Evolutionary conservation across 2,113 vertebrate species (phyloP).

Genomic region (Passer domesticus): DNA sequence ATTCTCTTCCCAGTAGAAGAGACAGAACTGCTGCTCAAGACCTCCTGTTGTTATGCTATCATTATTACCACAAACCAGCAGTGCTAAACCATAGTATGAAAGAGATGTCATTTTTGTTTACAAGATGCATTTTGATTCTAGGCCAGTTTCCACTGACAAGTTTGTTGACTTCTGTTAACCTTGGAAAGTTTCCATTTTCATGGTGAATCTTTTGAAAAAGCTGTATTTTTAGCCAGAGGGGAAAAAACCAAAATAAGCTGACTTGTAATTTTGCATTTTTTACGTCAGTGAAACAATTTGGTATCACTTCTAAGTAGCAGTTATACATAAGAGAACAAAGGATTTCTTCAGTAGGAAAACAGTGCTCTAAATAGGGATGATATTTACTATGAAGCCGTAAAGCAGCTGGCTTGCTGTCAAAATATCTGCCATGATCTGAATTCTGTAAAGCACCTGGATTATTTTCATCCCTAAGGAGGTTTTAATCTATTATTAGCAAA

Average conservation of each 20-base stretch:
- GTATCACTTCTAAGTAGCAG: constrained; percentile 16
- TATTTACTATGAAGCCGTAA: not conserved
- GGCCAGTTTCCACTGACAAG: not conserved
- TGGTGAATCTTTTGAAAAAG: constrained; percentile 16
- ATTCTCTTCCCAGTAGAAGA: not conserved
- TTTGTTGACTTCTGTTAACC: constrained; percentile 16
- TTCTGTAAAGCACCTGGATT: constrained; percentile 25
- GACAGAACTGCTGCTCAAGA: not conserved
- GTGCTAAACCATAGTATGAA: not conserved
- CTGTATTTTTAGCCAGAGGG: constrained; percentile 19
- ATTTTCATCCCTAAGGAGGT: not conserved
- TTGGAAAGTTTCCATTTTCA: constrained; percentile 50
- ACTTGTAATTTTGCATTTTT: constrained; percentile 45
- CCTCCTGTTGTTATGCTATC: not conserved
- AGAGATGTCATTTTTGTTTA: not conserved
- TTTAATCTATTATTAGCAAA: constrained; percentile 1
- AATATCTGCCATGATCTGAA: not conserved
- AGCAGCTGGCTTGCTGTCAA: constrained; percentile 1
- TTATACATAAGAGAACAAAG: constrained; percentile 38
- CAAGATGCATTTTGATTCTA: not conserved
- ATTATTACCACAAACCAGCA: not conserved
- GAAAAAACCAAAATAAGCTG: not conserved
- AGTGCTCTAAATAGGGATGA: not conserved
- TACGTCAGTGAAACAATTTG: constrained; percentile 52
- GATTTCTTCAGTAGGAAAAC: not conserved